phyloP scores from a whole-genome alignment of 2,888 invertebrate genomes.

The Synanthedon andrenaeformis region DNA sequence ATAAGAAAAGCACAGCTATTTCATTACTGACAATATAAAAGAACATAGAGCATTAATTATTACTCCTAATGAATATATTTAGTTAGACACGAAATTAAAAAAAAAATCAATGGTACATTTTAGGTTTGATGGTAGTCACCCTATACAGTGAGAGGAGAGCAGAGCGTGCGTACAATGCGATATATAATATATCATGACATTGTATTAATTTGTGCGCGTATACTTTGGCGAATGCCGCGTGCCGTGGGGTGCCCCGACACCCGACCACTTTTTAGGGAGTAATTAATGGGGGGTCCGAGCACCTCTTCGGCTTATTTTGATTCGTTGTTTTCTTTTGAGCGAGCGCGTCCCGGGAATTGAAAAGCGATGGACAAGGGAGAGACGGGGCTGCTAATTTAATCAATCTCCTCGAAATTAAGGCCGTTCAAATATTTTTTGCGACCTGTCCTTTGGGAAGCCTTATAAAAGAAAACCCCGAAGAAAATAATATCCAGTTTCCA shows the following conservation, averaged over 20 bases:
- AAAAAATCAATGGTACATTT: too few relatives aligned
- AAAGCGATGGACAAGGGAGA: slow-evolving; percentile 12
- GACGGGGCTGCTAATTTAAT: slow-evolving; percentile 20
- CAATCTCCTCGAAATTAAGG: slow-evolving; percentile 19
- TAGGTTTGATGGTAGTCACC: slow-evolving; percentile 17
- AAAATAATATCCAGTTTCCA: too few relatives aligned
- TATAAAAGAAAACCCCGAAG: too few relatives aligned
- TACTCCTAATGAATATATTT: too few relatives aligned
- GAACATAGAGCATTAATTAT: too few relatives aligned
- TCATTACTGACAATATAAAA: too few relatives aligned
- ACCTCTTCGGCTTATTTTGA: slow-evolving; percentile 24
- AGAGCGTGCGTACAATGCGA: slow-evolving; percentile 15
- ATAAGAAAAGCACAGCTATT: too few relatives aligned
- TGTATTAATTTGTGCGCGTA: slow-evolving; percentile 13
- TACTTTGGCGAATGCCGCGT: slow-evolving; percentile 3
- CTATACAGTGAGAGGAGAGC: slow-evolving; percentile 15
- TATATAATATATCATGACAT: slow-evolving; percentile 30
- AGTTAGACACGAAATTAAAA: too few relatives aligned
- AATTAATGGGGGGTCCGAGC: slow-evolving; percentile 28
- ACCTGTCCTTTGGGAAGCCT: background rate
- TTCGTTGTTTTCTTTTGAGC: slow-evolving; percentile 22
- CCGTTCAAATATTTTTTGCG: slow-evolving; percentile 16
- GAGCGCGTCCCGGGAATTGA: slow-evolving; percentile 11
- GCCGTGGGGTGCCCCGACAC: slow-evolving; percentile 7
- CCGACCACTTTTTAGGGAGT: slow-evolving; percentile 21